These are phyloP conservation scores for Ethmia dodecea DNA, from an alignment of 2,888 invertebrate genomes.

Conservation along the genomic window DNA sequence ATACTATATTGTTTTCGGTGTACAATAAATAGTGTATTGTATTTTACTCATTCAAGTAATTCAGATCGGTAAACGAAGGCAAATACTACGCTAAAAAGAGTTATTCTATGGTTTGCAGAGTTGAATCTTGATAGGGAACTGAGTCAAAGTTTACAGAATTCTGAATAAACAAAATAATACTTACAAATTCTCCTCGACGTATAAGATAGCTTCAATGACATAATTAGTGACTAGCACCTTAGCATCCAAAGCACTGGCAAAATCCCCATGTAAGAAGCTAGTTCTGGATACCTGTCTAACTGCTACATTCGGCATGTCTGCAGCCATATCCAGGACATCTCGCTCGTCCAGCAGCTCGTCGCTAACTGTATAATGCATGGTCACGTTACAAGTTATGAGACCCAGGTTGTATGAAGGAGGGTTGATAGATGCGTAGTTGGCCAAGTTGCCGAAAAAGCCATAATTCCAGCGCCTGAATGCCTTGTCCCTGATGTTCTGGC, in stretches of 20 bases:
- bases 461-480: constrained; percentile 45
- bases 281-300: constrained; percentile 42
- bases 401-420: constrained; percentile 46
- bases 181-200: constrained; percentile 1
- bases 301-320: constrained; percentile 38
- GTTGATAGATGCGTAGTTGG: constrained; percentile 29
- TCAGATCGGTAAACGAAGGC: too few species aligned
- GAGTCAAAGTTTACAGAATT: too few species aligned
- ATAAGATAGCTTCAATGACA: constrained; percentile 33
- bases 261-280: constrained; percentile 42
- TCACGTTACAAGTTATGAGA: constrained; percentile 35
- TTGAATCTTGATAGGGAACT: too few species aligned
- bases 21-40: too few species aligned
- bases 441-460: constrained; percentile 29
- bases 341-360: constrained; percentile 40
- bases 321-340: constrained; percentile 48
- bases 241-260: constrained; percentile 33
- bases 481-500: constrained; percentile 51
- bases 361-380: constrained; percentile 47
- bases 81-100: too few species aligned
- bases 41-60: too few species aligned
- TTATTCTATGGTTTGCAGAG: too few species aligned
- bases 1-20: too few species aligned
- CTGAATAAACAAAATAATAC: too few species aligned
- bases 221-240: constrained; percentile 46